Evolutionary conservation across 2,797 vertebrate species (phyloP).

Genomic region (Poecilia wingei): DNA sequence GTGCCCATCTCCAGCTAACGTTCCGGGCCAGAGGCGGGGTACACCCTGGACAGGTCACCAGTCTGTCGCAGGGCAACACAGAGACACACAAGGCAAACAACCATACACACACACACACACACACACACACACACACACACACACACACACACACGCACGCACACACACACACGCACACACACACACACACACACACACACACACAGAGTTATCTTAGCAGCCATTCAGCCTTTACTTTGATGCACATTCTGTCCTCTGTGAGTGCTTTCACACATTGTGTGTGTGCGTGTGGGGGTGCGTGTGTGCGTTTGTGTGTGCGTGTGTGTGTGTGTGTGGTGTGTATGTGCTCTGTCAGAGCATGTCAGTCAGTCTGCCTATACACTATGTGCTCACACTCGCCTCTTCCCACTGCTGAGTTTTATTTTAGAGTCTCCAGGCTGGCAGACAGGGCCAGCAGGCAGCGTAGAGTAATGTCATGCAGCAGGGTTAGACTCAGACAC

Average conservation of each 20-base stretch:
- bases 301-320: too few species aligned
- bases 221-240: slow-evolving; percentile 54
- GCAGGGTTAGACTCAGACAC: slow-evolving; percentile 73
- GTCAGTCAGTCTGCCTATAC: slow-evolving; percentile 71
- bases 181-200: too few species aligned
- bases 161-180: too few species aligned
- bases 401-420: slow-evolving; percentile 72
- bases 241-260: slow-evolving; percentile 57
- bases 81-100: too few species aligned
- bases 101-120: too few species aligned
- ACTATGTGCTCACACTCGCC: slow-evolving; percentile 63
- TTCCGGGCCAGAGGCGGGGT: too few species aligned
- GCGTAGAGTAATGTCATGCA: slow-evolving; percentile 74
- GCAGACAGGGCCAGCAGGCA: slow-evolving; percentile 73
- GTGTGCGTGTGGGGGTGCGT: slow-evolving; percentile 16
- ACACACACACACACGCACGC: too few species aligned
- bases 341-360: slow-evolving; percentile 62
- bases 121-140: too few species aligned
- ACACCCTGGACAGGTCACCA: too few species aligned
- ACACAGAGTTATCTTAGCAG: slow-evolving; percentile 29
- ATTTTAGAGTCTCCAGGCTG: slow-evolving; percentile 75
- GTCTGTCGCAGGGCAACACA: too few species aligned
- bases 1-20: too few species aligned
- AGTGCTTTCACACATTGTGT: slow-evolving; percentile 40
- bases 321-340: slow-evolving; percentile 15